Conservation (phyloP, 2,113 vertebrate genomes). For the Ageneiosus marmoratus region DNA sequence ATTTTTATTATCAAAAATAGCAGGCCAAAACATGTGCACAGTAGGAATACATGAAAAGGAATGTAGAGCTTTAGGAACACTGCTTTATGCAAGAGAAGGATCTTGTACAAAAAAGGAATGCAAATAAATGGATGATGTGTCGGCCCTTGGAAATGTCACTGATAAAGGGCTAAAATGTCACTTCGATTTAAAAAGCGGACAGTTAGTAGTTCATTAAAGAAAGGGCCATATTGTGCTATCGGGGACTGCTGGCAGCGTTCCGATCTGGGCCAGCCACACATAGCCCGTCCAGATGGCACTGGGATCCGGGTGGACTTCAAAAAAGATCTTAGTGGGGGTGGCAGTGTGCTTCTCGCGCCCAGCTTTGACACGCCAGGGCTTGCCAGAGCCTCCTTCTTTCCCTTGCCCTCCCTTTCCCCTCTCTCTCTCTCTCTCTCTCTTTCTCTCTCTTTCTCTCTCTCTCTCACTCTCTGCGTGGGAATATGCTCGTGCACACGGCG, state of each 20-base stretch:
- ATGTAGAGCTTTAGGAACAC: constrained; percentile 10
- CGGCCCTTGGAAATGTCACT: constrained; percentile 53
- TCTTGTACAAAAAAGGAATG: constrained; percentile 34
- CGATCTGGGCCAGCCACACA: constrained; percentile 57
- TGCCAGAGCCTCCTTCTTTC: constrained; percentile 44
- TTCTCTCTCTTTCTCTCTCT: constrained; percentile 30
- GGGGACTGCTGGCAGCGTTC: constrained; percentile 59
- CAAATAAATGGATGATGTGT: constrained; percentile 41
- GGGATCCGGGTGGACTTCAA: constrained; percentile 60
- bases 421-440: constrained; percentile 17
- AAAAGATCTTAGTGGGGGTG: constrained; percentile 61
- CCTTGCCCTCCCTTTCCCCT: constrained; percentile 20
- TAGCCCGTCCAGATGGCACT: constrained; percentile 63
- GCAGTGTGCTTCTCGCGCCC: constrained; percentile 52
- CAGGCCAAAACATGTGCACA: constrained; percentile 35
- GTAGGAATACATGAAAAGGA: constrained; percentile 10
- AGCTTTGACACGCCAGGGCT: constrained; percentile 49
- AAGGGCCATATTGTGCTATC: constrained; percentile 60
- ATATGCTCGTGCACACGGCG: constrained; percentile 44
- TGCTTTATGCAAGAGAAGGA: neutral
- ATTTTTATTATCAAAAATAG: constrained; percentile 36
- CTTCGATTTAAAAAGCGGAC: constrained; percentile 59
- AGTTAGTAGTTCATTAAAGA: constrained; percentile 64
- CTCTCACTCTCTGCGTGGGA: constrained; percentile 44
- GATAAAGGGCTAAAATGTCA: constrained; percentile 62